Evolutionary conservation across 2,797 vertebrate genomes (phyloP).

Genomic region (Galagoides demidoff): DNA sequence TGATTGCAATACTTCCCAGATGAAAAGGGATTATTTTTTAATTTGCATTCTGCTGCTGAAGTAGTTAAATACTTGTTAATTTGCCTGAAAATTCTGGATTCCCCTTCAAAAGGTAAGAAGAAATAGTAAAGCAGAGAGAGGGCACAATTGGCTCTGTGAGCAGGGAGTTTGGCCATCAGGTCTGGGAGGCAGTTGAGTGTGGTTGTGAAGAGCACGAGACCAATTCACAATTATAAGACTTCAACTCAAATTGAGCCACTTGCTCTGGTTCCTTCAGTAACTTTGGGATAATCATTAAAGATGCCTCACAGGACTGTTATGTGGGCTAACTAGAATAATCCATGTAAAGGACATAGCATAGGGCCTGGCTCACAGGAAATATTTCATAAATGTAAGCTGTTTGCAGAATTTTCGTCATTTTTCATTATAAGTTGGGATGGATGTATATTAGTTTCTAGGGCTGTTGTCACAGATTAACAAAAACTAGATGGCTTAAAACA

Average conservation of each 20-base stretch:
- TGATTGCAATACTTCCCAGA: background rate
- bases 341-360: background rate
- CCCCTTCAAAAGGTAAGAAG: background rate
- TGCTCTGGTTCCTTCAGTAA: background rate
- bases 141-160: background rate
- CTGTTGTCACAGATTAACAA: background rate
- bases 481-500: background rate
- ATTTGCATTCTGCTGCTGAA: background rate
- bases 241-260: background rate
- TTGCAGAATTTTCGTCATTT: background rate
- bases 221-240: background rate
- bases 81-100: background rate
- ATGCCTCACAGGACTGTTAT: background rate
- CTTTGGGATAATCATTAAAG: background rate
- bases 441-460: background rate
- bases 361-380: background rate
- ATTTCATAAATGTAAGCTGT: background rate
- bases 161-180: background rate
- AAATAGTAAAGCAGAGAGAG: background rate
- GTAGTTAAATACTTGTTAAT: background rate
- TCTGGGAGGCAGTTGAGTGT: background rate
- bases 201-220: background rate
- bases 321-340: background rate
- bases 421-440: background rate
- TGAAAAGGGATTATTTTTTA: background rate